Base-by-base conservation (phyloP, 2,113 vertebrate species). In the Mus spicilegus region DNA sequence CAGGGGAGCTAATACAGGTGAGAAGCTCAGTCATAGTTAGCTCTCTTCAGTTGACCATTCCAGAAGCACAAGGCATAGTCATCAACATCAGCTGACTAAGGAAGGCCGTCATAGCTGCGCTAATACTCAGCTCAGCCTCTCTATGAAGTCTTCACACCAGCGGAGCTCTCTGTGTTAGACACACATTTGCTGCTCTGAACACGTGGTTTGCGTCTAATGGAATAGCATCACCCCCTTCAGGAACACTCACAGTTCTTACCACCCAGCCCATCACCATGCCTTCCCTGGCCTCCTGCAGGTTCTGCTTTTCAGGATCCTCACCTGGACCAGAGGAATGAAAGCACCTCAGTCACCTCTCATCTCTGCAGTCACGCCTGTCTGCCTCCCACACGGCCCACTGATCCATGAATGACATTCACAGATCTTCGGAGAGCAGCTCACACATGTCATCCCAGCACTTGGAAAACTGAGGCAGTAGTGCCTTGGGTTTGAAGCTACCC, bases 61-160 rank as follows among this genome's bases (percentile, higher is more conserved):
- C 63, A 22, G 49, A 22, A 46, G 36, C 42, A 22, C 7, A 26
- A 30, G 11, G 17, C 58, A 14, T 22, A 49, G 0, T 0, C 0
- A 46, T 30, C 61, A 42, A 1, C 1, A 9, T 1, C 36, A 56
- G 49, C 73, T 39, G 7, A 39, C 8, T 5, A 73, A 39, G 13
- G 3, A 82, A 28, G 2, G 5, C 13, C 16, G 0, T 26, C 82
- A 46, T 5, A 33, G 82, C 63, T 24, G 2, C n/a, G 20, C 69
- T 2, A 46, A 56, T 39, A 7, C 16, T 85, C 67, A 76, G 67
- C 46, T 70, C 9, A 10, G n/a, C 72, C 6, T 63, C 75, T 73
- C 72, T 58, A 39, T 3, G 12, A 54, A 42, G 22, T 17, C 84
- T 46, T 58, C 46, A n/a, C 5, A 36, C 42, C n/a, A 49, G 51